phyloP scores from a whole-genome alignment of 2,113 vertebrate genomes.

The Canis aureus region DNA sequence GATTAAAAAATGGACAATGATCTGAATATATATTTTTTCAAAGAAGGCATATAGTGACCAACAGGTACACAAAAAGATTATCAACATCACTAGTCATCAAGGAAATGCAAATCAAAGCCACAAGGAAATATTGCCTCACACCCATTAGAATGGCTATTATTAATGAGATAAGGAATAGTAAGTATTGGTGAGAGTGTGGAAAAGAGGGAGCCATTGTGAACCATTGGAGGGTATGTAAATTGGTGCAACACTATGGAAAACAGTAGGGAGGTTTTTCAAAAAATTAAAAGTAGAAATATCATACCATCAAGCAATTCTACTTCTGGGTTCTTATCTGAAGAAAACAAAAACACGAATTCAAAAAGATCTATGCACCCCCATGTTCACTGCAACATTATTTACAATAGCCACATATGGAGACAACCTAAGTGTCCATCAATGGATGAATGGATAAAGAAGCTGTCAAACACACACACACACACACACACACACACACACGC shows the following conservation, averaged over 20 bases:
- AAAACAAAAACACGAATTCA: not conserved
- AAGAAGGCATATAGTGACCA: not conserved
- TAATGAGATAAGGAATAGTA: not conserved
- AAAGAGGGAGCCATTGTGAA: not conserved
- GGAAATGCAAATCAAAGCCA: not conserved
- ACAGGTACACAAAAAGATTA: not conserved
- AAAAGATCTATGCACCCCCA: not conserved
- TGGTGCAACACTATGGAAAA: not conserved
- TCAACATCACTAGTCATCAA: not conserved
- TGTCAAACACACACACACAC: not conserved
- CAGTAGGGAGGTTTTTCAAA: not conserved
- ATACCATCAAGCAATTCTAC: not conserved
- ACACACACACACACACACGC: not conserved
- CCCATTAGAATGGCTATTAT: not conserved
- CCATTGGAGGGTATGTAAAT: not conserved
- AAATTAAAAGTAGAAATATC: not conserved
- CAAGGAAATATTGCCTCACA: not conserved
- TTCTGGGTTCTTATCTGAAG: not conserved
- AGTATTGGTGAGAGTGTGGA: not conserved
- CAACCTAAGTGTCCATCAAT: not conserved
- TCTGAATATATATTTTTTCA: not conserved
- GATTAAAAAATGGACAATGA: not conserved
- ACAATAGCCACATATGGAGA: not conserved
- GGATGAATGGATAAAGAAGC: not conserved
- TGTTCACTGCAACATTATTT: not conserved